Evolutionary conservation across 2,797 vertebrate species (phyloP).

Genomic region (Euthynnus affinis): DNA sequence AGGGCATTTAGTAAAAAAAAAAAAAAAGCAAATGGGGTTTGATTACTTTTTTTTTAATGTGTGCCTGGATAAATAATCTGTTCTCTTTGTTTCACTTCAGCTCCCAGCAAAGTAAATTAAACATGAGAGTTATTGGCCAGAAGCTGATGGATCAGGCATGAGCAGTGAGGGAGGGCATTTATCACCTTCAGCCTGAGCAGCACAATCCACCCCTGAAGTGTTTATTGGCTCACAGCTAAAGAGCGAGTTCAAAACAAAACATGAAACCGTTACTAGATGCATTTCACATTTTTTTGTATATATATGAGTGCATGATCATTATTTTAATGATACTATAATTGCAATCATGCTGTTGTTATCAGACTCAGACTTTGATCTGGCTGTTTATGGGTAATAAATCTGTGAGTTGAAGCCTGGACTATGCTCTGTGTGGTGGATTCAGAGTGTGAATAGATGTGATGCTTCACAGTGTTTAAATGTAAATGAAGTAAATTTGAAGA

Average conservation of each 20-base stretch:
- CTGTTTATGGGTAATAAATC: not conserved
- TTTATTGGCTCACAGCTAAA: conserved; percentile 25
- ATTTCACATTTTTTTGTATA: not conserved
- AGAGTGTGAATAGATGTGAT: not conserved
- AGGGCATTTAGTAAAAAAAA: conserved; percentile 41
- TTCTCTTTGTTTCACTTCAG: not conserved
- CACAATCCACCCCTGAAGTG: conserved; percentile 23
- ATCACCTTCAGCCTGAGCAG: conserved; percentile 46
- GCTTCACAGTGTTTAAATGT: not conserved
- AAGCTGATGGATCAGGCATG: conserved; percentile 23
- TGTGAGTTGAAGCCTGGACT: not conserved
- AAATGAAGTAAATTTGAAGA: no score
- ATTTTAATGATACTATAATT: not conserved
- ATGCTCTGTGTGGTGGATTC: not conserved
- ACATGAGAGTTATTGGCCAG: conserved; percentile 24
- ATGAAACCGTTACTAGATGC: not conserved
- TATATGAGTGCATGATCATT: not conserved
- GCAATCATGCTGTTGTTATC: not conserved
- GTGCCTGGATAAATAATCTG: not conserved
- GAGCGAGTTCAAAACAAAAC: not conserved
- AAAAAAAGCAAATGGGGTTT: not conserved
- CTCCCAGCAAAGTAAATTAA: conserved; percentile 22
- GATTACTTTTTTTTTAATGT: not conserved
- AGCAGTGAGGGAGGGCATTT: conserved; percentile 48
- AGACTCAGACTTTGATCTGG: not conserved